These are phyloP conservation scores for Trissolcus brochymenae DNA, from an alignment of 2,888 invertebrate genomes.

Conservation along the genomic window DNA sequence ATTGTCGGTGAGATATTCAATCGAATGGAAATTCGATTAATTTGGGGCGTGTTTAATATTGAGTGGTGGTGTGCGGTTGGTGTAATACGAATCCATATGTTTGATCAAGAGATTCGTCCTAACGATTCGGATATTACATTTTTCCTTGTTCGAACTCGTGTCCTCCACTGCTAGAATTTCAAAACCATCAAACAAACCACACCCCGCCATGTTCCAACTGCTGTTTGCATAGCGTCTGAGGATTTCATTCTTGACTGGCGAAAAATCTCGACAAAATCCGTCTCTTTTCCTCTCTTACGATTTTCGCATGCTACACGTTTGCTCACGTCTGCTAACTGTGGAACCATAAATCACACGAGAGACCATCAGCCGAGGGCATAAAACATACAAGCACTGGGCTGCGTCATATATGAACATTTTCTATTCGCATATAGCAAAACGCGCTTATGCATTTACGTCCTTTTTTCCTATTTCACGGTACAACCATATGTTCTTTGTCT, in stretches of 20 bases:
- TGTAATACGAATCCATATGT: slow-evolving; percentile 24
- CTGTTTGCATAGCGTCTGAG: slow-evolving; percentile 30
- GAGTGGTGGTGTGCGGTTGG: not conserved
- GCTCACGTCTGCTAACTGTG: slow-evolving; percentile 42
- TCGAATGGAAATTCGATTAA: slow-evolving; percentile 36
- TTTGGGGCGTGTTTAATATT: slow-evolving; percentile 20
- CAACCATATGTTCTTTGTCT: slow-evolving; percentile 53
- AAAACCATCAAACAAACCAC: slow-evolving; percentile 29
- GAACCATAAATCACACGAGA: slow-evolving; percentile 61
- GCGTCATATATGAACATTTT: slow-evolving; percentile 59
- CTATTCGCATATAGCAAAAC: slow-evolving; percentile 53
- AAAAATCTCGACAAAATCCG: slow-evolving; percentile 59
- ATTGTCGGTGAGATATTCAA: slow-evolving; percentile 24
- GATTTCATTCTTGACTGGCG: slow-evolving; percentile 51
- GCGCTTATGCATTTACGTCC: slow-evolving; percentile 60
- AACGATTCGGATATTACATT: slow-evolving; percentile 27
- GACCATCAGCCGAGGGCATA: slow-evolving; percentile 56
- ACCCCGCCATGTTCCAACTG: slow-evolving; percentile 21
- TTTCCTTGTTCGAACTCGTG: slow-evolving; percentile 13
- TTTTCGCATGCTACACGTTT: slow-evolving; percentile 36
- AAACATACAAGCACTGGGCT: slow-evolving; percentile 61
- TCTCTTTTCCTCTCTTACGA: slow-evolving; percentile 29
- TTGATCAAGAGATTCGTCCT: slow-evolving; percentile 3
- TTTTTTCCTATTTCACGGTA: slow-evolving; percentile 58
- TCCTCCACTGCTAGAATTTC: slow-evolving; percentile 7